Percentiles rank a stretch among this genome's conserved stretches.
phyloP scores from a whole-genome alignment of 2,888 invertebrate species.

The Phengaris alcon region DNA sequence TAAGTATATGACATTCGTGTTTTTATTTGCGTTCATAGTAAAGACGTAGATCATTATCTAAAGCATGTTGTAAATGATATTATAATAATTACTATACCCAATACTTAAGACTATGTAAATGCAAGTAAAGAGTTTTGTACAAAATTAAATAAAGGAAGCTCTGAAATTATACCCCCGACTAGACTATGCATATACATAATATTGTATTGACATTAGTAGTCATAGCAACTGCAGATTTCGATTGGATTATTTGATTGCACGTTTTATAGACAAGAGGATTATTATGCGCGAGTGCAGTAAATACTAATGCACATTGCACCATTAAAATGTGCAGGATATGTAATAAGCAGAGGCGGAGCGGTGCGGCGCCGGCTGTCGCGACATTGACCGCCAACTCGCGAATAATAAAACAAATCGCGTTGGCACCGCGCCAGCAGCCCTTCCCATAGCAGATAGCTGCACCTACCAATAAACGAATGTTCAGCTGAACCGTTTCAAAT shows the following conservation, averaged over 20 bases:
- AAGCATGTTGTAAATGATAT: neutral
- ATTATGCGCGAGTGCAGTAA: conserved; percentile 37
- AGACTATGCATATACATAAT: neutral
- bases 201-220: neutral
- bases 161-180: too few relatives aligned
- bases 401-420: conserved; percentile 73
- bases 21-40: neutral
- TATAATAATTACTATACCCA: too few relatives aligned
- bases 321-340: conserved; percentile 52
- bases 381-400: conserved; percentile 75
- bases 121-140: too few relatives aligned
- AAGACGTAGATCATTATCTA: neutral
- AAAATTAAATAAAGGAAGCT: too few relatives aligned
- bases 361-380: conserved; percentile 66
- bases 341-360: conserved; percentile 47
- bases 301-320: conserved; percentile 40
- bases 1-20: neutral
- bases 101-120: too few relatives aligned
- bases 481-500: conserved; percentile 34
- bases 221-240: neutral
- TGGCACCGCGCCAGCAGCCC: conserved; percentile 72
- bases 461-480: neutral
- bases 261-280: conserved; percentile 34
- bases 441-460: conserved; percentile 39
- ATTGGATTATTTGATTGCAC: neutral